Conservation (phyloP, 2,113 vertebrate species). For the Atlantisia rogersi region DNA sequence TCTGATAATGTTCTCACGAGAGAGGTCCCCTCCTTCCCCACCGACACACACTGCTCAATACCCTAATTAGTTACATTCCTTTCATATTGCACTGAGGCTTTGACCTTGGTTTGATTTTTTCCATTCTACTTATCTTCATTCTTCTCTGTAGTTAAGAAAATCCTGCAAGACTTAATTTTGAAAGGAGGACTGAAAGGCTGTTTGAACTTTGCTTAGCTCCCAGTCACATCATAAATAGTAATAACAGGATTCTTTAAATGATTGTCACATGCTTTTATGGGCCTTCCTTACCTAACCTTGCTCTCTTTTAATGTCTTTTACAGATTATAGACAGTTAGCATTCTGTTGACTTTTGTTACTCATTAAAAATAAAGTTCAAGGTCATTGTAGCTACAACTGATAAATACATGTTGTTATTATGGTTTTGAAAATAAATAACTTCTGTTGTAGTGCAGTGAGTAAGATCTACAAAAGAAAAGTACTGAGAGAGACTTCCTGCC, state of each 20-base stretch:
- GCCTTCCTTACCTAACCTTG: not conserved
- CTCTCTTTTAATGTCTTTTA: not conserved
- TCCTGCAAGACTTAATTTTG: not conserved
- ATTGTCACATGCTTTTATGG: not conserved
- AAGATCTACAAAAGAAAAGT: not conserved
- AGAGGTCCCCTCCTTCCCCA: not conserved
- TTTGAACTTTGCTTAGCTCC: not conserved
- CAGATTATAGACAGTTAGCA: not conserved
- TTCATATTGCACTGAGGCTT: not conserved
- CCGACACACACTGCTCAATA: not conserved
- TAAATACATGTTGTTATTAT: not conserved
- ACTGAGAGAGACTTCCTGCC: not conserved
- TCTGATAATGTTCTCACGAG: not conserved
- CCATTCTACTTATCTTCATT: not conserved
- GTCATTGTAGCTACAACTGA: not conserved
- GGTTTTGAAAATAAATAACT: not conserved
- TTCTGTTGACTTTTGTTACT: slow-evolving; percentile 14
- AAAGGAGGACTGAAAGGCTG: not conserved
- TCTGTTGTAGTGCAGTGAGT: not conserved
- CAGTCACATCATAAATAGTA: not conserved
- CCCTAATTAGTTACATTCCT: not conserved
- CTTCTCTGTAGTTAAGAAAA: not conserved
- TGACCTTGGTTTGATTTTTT: not conserved
- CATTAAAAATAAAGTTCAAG: slow-evolving; percentile 31
- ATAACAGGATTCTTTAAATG: not conserved